Evolutionary conservation across 2,113 vertebrate species (phyloP), one percentile per base, ranked within the genome.

Genomic region (Parus major): DNA sequence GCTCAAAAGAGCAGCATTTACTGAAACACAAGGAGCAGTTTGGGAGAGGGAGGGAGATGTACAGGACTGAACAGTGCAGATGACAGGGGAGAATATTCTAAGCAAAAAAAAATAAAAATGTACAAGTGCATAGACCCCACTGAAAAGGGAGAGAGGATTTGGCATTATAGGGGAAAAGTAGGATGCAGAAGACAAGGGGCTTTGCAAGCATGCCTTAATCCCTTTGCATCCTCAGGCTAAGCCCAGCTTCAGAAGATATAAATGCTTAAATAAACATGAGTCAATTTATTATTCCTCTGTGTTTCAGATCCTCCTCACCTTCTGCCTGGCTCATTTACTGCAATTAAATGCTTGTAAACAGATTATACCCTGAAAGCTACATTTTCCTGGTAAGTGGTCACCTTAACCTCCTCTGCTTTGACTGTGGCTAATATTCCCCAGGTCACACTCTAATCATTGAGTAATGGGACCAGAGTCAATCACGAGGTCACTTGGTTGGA

Each of bases 271-370:
- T 68, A 95, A 96, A 96, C 86, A 93, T 68, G 76, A 96, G 90
- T 84, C 64, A 56, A 93, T 95, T 97, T 86, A 95, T 94, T 96
- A 96, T 95, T 95, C 88, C 86, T 93, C 94, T 86, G 93, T 90
- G 88, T 94, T 93, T 96, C 92, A 86, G 90, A 68, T 86, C 95
- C 91, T 97, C 82, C 69, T 96, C 88, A 95, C 95, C 88, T 95
- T 95, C 95, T 96, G 88, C 88, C 93, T 96, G 90, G 86, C 72
- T 96, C 95, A 94, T 95, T 96, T 93, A 88, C 85, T 90, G 92
- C 95, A 95, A 95, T 93, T 96, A 97, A 95, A 90, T 94, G 79
- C 82, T 81, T 96, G 90, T 94, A 96, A 96, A 95, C 88, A 96
- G 82, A 93, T 96, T 90, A 96, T 53, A 95, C 55, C 82, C 92